Base-by-base conservation (phyloP, 2,888 invertebrate genomes). In the Myathropa florea region DNA sequence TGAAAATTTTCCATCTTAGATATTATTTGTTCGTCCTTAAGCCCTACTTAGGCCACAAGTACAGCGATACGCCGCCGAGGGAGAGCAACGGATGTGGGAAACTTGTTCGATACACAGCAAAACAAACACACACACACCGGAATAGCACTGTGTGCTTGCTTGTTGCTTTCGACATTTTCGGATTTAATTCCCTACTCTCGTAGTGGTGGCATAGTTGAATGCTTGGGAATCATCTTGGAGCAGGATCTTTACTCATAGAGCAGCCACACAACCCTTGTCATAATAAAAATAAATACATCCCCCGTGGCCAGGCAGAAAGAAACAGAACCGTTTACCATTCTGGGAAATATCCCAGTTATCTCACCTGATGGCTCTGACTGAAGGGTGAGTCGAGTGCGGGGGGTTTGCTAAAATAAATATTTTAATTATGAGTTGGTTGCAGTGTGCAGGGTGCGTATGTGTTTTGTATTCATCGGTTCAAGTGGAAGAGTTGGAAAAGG, bases 381-480 rank as follows among this genome's bases (percentile, higher is more conserved):
- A 46, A 18, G 46, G 46, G 4, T 4, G n/a, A 18, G 7, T 7
- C n/a, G n/a, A 18, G 46, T 9, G 46, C 18, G 18, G 1, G 7
- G 7, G 18, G 18, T n/a, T n/a, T n/a, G 46, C 6, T 60, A 73
- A 81, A 81, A 75, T 81, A 81, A 75, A 81, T 81, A 81, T 75
- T 81, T 81, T 75, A 81, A 75, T 81, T 81, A 81, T 81, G 81
- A 81, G 64, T 73, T 64, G 61, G 64, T 75, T 70, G 75, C 81
- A 75, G 73, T 70, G 73, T 70, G 63, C 53, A 28, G 60, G 60
- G 61, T 67, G 65, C 73, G 36, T 73, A 61, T 26, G 59, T 55
- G 30, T 60, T 26, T 63, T 72, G 67, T 80, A 28, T 55, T 72
- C 21, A 80, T 61, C 28, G 36, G n/a, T 61, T 75, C 63, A 70